Conservation (phyloP, 2,113 vertebrate species). For the Mugil cephalus region DNA sequence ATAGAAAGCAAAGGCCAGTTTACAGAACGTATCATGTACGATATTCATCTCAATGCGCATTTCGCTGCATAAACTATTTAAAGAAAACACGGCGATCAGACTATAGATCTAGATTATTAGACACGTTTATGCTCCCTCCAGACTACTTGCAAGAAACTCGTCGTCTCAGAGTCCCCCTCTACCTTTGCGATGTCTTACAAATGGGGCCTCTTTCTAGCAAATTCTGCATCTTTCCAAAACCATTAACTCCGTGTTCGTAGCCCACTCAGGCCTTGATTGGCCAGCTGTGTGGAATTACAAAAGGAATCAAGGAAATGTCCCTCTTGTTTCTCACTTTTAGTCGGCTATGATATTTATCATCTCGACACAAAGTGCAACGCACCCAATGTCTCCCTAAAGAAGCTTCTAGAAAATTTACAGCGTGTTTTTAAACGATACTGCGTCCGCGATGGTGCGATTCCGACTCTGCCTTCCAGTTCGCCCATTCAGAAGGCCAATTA, state of each 20-base stretch:
- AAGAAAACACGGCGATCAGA: no score
- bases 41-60: neutral
- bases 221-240: no score
- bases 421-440: neutral
- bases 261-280: no score
- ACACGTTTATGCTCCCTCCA: no score
- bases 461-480: neutral
- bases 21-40: slow-evolving; percentile 7
- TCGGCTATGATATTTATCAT: neutral
- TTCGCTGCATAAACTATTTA: neutral
- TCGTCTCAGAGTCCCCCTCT: no score
- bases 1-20: neutral
- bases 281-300: no score
- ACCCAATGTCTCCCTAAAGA: neutral
- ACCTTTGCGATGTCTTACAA: no score
- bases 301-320: neutral
- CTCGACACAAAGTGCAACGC: neutral
- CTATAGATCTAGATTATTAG: no score
- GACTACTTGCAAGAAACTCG: no score
- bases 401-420: neutral
- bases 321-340: neutral
- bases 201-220: no score
- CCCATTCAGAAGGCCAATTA: neutral
- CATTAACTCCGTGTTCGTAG: no score
- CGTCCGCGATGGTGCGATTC: neutral